Conservation (phyloP, 2,797 vertebrate genomes). For the Chrosomus eos region DNA sequence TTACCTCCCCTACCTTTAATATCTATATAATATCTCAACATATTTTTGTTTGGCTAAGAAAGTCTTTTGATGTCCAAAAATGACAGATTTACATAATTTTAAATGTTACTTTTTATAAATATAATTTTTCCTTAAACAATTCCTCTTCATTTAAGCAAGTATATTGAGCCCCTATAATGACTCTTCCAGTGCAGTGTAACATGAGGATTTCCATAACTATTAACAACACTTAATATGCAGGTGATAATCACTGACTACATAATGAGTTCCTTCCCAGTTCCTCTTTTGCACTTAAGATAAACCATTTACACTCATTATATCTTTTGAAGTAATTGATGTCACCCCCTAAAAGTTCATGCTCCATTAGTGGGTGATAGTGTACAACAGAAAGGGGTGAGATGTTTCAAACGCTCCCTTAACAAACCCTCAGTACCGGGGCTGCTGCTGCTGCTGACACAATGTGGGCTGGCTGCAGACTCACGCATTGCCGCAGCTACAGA, state of each 20-base stretch:
- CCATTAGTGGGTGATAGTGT: conserved; percentile 56
- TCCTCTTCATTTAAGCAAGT: neutral
- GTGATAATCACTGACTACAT: conserved; percentile 51
- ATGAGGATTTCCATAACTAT: conserved; percentile 43
- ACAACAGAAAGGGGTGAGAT: conserved; percentile 48
- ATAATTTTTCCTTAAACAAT: neutral
- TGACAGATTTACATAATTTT: neutral
- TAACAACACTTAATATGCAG: conserved; percentile 51
- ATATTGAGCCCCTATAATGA: conserved; percentile 9
- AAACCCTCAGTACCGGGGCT: conserved; percentile 55
- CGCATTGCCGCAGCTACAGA: conserved; percentile 75
- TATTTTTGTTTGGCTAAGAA: neutral
- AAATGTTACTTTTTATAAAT: neutral
- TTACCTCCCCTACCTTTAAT: neutral
- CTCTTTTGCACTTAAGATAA: conserved; percentile 55
- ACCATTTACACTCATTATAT: conserved; percentile 56
- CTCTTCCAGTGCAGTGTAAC: conserved; percentile 19
- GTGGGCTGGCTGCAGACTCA: conserved; percentile 70
- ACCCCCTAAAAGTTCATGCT: conserved; percentile 54
- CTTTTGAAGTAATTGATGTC: conserved; percentile 52
- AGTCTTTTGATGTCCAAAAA: neutral
- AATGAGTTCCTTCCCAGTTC: conserved; percentile 48
- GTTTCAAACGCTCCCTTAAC: conserved; percentile 37
- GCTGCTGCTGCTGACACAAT: conserved; percentile 62
- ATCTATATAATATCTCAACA: neutral